A percentile compares a stretch with the other conserved stretches of the same genome.
These are phyloP conservation scores for Nesidiocoris tenuis DNA, from an alignment of 2,888 invertebrate genomes.

Conservation along the genomic window DNA sequence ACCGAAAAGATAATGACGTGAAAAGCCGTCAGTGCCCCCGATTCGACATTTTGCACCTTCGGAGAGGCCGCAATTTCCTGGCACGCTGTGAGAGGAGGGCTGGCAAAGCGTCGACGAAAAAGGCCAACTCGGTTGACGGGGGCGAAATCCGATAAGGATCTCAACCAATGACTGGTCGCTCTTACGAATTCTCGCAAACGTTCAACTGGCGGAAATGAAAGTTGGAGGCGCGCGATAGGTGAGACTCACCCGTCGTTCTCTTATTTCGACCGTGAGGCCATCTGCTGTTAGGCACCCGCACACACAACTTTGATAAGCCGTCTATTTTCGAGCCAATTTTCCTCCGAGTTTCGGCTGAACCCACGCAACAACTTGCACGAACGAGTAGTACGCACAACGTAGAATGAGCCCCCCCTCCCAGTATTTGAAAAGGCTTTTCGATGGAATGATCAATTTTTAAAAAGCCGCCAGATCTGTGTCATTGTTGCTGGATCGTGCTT, in stretches of 20 bases:
- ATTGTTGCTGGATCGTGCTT: too few species aligned
- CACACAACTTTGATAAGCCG: neutral
- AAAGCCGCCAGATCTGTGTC: too few species aligned
- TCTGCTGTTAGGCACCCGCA: neutral
- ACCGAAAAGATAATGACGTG: too few species aligned
- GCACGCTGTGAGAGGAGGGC: neutral
- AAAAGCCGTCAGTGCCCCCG: too few species aligned
- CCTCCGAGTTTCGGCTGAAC: too few species aligned
- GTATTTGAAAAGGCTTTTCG: conserved; percentile 6
- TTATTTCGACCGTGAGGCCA: neutral
- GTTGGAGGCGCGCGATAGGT: conserved; percentile 3
- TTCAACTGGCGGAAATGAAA: conserved; percentile 31
- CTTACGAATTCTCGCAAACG: conserved; percentile 31
- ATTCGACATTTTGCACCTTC: neutral
- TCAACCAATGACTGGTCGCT: conserved; percentile 7
- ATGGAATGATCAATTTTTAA: conserved; percentile 7
- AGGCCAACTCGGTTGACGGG: conserved; percentile 20
- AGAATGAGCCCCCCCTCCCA: neutral
- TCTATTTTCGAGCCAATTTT: neutral
- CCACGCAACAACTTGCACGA: too few species aligned
- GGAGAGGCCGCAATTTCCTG: conserved; percentile 22
- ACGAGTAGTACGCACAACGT: too few species aligned
- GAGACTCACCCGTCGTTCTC: too few species aligned
- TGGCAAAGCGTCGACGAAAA: neutral
- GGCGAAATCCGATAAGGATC: conserved; percentile 22